phyloP scores from a whole-genome alignment of 1,140 invertebrate genomes.

The Formica exsecta region DNA sequence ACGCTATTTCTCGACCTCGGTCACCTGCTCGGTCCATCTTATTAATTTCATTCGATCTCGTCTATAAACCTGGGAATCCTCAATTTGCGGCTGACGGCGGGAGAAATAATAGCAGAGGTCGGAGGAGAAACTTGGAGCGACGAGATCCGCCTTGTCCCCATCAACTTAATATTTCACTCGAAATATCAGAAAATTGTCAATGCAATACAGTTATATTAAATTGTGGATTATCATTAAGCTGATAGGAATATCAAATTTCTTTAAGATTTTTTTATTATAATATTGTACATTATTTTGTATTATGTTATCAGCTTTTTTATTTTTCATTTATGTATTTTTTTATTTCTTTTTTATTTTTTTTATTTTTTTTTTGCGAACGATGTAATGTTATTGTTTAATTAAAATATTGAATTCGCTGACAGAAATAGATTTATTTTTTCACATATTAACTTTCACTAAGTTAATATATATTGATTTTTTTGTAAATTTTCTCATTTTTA shows the following conservation, averaged over 20 bases:
- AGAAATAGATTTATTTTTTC: background rate
- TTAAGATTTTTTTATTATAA: background rate
- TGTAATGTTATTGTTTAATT: background rate
- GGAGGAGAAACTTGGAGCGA: background rate
- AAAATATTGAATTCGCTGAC: background rate
- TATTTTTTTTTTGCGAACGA: background rate
- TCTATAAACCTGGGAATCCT: slow-evolving; percentile 53
- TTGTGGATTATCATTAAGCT: background rate
- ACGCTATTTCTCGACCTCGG: slow-evolving; percentile 1
- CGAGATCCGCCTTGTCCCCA: background rate
- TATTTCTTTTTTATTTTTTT: background rate
- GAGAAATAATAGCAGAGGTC: slow-evolving; percentile 29
- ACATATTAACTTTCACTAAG: background rate
- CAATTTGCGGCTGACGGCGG: slow-evolving; percentile 27
- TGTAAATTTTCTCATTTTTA: background rate
- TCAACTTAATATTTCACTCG: background rate
- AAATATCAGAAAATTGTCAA: background rate
- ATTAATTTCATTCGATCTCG: slow-evolving; percentile 59
- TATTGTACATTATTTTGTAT: background rate
- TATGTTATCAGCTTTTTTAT: background rate
- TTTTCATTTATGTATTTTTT: background rate
- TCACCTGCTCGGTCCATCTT: slow-evolving; percentile 33
- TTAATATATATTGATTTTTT: background rate
- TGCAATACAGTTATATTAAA: background rate
- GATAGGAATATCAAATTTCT: background rate